Percentiles rank a stretch among this genome's conserved stretches.
Conservation (phyloP, 2,113 vertebrate species). For the Anser cygnoides region DNA sequence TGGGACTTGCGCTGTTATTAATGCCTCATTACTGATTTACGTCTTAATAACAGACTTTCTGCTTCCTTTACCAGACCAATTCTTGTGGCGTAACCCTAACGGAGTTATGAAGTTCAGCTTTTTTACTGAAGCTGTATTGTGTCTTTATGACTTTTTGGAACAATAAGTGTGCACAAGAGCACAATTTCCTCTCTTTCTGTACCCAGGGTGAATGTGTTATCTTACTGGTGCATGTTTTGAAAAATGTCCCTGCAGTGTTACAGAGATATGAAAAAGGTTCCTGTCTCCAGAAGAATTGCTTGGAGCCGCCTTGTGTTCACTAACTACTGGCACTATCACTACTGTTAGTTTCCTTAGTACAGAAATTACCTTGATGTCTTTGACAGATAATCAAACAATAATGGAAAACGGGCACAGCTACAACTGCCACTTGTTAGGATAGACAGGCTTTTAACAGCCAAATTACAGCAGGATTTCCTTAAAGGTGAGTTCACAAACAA, state of each 20-base stretch:
- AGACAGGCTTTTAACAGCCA: constrained; percentile 8
- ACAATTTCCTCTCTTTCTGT: constrained; percentile 41
- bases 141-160: constrained; percentile 33
- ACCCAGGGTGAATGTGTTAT: constrained; percentile 30
- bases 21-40: not conserved
- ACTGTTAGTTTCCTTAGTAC: constrained; percentile 45
- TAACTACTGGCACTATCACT: constrained; percentile 32
- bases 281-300: constrained; percentile 11
- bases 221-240: constrained; percentile 30
- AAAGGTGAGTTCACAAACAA: not conserved
- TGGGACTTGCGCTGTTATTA: not conserved
- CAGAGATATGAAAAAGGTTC: constrained; percentile 31
- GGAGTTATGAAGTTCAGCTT: not conserved
- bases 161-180: not conserved
- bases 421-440: constrained; percentile 27
- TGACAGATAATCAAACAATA: constrained; percentile 65
- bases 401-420: constrained; percentile 67
- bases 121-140: not conserved
- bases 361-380: constrained; percentile 50
- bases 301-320: not conserved
- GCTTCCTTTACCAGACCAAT: not conserved
- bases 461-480: constrained; percentile 41
- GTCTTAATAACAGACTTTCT: not conserved
- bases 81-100: not conserved
- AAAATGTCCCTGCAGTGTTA: not conserved